Evolutionary conservation across 2,113 vertebrate genomes (phyloP), one percentile per base, ranked within the genome.

Genomic region (western clawed frog (Xenopus tropicalis)): DNA sequence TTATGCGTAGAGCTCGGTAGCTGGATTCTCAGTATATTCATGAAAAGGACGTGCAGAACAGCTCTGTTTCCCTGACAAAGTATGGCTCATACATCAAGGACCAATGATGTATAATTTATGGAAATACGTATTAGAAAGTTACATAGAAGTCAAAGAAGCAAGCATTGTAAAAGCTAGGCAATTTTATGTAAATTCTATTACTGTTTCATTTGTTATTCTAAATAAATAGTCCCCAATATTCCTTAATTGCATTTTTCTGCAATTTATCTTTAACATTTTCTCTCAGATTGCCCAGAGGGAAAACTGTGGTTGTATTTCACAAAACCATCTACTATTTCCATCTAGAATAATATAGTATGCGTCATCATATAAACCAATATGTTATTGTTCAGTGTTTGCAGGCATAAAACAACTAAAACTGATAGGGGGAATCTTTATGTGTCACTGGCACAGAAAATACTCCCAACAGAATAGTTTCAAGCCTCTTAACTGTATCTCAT

Each of bases 381-480:
- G 44, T 68, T 69, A 76, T 75, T 76, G 73, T 76, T 76, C 63
- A 46, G 44, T 74, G 43, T 74, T 68, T 22, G 11, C 12, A 76
- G 24, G 19, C 57, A 76, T 69, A 69, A 69, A 69, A 69, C 44
- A 54, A 66, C 48, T 63, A 69, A 69, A 52, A 69, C 23, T 61
- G 46, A 76, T n/a, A 13, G 29, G 66, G 73, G 58, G 56, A 69
- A 69, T 63, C 58, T 63, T 69, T 69, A 69, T 69, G 48, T 76
- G 73, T 48, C 65, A 69, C 65, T 67, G 42, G 42, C 52, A 52
- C 65, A 68, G 24, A n/a, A 48, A 11, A 52, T 44, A 10, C 59
- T 68, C 65, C 57, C 72, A 61, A 61, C 12, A 62, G 72, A 74
- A 69, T 61, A 74, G 44, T 61, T 69, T 25, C 25, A 68, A 74